A percentile compares a stretch with the other conserved stretches of the same genome.
Conservation (phyloP, 1,140 invertebrate species). For the Ditylenchus dipsaci region DNA sequence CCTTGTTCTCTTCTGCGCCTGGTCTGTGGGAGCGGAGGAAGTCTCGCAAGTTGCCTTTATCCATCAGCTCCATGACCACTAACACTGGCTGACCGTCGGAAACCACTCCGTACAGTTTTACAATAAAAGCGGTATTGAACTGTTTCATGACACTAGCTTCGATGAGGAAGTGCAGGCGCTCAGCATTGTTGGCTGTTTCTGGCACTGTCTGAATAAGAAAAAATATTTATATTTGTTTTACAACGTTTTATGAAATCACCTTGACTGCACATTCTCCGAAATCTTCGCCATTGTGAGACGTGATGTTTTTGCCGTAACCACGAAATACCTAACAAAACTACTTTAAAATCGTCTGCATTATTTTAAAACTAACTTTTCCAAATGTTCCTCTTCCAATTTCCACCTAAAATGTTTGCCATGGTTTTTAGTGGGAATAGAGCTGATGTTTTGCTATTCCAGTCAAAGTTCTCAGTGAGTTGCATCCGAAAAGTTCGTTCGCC, state of each 20-base stretch:
- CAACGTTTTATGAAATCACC: conserved; percentile 66
- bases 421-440: no score
- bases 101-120: conserved; percentile 85
- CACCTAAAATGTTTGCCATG: background rate
- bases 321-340: conserved; percentile 30
- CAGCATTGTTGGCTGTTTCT: conserved; percentile 75
- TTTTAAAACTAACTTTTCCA: conserved; percentile 67
- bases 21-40: conserved; percentile 66
- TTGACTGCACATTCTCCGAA: conserved; percentile 81
- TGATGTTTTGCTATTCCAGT: no score
- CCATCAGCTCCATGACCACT: conserved; percentile 97
- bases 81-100: conserved; percentile 80
- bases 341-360: background rate
- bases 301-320: conserved; percentile 61
- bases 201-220: conserved; percentile 60
- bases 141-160: conserved; percentile 66
- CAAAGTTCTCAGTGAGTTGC: no score
- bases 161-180: conserved; percentile 84
- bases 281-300: conserved; percentile 60
- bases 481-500: no score
- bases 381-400: conserved; percentile 91
- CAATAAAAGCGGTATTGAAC: conserved; percentile 81
- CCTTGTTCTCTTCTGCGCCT: conserved; percentile 51
- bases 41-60: conserved; percentile 83
- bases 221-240: no score